A percentile compares a stretch with the other conserved stretches of the same genome.
Conservation (phyloP, 2,113 vertebrate species). For the Bombycilla garrulus region DNA sequence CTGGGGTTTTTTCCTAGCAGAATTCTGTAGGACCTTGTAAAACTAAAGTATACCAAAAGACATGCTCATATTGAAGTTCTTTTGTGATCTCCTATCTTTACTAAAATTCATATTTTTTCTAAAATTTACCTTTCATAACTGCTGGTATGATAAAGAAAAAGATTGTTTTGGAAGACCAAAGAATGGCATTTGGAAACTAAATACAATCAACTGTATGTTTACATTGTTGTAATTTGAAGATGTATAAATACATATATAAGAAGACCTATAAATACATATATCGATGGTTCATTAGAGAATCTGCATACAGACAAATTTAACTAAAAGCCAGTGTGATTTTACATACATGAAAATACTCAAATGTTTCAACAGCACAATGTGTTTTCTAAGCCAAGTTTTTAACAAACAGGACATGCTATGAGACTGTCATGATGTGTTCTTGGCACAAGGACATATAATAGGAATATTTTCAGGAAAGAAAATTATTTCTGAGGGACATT, state of each 20-base stretch:
- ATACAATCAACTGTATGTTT: background rate
- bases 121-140: background rate
- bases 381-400: background rate
- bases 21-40: background rate
- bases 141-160: background rate
- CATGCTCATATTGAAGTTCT: background rate
- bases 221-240: background rate
- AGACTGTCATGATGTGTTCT: accelerated
- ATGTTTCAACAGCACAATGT: background rate
- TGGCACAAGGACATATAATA: background rate
- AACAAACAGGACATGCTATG: background rate
- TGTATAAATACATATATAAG: background rate
- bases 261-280: background rate
- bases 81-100: background rate
- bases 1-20: background rate
- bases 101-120: background rate
- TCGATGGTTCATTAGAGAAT: background rate
- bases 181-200: background rate
- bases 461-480: background rate
- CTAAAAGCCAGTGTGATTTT: background rate
- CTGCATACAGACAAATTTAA: background rate
- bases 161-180: background rate
- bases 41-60: background rate
- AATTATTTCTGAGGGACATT: background rate
- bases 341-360: background rate